Base-by-base conservation (phyloP, 2,113 vertebrate genomes). In the Oryzias curvinotus region DNA sequence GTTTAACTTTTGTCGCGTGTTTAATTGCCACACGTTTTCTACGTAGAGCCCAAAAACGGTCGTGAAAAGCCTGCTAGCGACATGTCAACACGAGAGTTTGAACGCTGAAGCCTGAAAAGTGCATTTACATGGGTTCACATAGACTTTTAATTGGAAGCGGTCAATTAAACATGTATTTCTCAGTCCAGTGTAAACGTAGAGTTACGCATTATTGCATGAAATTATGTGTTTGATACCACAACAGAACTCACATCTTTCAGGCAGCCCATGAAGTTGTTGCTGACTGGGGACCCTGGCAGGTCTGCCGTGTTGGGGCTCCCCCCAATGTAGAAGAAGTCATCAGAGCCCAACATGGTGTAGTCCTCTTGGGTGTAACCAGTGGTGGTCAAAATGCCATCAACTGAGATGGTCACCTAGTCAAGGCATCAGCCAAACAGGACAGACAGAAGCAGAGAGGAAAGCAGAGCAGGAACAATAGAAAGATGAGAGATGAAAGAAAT, bases 191-290 rank as follows among this genome's bases (percentile, higher is more conserved):
- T 36, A 10, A 36, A 36, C 1, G 36, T 12, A 36, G 36, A 3
- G 3, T 36, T 12, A 12, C 8, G 12, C 36, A 36, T 36, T 36
- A 12, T 2, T 2, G 7, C 36, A 12, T 10, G 12, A 12, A 10
- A 23, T 23, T 36, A 10, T 10, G 26, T 28, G 26, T 7, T 28
- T 28, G 26, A 28, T 28, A 5, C 6, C 26, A 28, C 6, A 5
- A 5, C 26, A 28, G 26, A 2, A 91, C 96, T 95, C 81, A 97
- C 96, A 1, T 96, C 95, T 88, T 96, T 96, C 16, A 97, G 94
- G 85, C 96, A 97, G 69, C 96, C 96, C 95, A 97, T 97, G 84
- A 97, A 97, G 90, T 97, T 97, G 91, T 96, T 97, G 93, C 95
- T 97, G 88, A 97, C 95, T 0, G 95, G 95, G 0, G 95, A 97